phyloP scores from a whole-genome alignment of 1,140 invertebrate species.

The Brachionus angularis region DNA sequence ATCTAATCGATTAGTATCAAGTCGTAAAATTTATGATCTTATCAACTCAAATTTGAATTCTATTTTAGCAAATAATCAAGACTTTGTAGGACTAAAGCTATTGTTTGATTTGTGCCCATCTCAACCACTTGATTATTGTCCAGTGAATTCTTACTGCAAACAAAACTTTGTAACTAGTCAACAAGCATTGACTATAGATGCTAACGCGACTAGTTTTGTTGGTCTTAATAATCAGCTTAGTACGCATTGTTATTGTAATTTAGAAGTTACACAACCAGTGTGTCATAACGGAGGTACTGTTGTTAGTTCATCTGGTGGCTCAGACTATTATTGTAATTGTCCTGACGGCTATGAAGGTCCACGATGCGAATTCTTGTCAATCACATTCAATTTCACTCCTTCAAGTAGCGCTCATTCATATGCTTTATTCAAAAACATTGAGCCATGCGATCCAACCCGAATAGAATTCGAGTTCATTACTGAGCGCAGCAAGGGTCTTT shows the following conservation, averaged over 20 bases:
- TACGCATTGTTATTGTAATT: conserved; percentile 2
- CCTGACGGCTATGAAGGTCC: conserved; percentile 9
- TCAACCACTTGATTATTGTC: neutral
- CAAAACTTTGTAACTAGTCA: conserved; percentile 7
- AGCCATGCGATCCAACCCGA: conserved; percentile 13
- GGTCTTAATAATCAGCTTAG: neutral
- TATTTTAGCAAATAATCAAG: neutral
- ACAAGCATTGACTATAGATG: conserved; percentile 28
- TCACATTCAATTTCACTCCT: conserved; percentile 22
- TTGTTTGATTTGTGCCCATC: conserved; percentile 13
- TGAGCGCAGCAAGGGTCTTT: conserved; percentile 3
- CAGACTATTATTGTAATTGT: conserved; percentile 35
- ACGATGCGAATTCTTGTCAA: conserved; percentile 25
- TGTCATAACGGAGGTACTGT: conserved; percentile 36
- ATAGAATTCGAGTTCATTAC: conserved; percentile 39
- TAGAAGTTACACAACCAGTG: neutral
- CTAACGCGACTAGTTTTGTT: conserved; percentile 32
- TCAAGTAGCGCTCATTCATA: conserved; percentile 25
- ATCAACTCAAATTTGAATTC: conserved; percentile 4
- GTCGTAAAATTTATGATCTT: conserved; percentile 10
- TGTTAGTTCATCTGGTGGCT: conserved; percentile 12
- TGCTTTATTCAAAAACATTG: conserved; percentile 18
- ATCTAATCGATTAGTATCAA: neutral
- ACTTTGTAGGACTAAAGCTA: neutral
- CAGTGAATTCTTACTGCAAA: neutral